These are phyloP conservation scores for Australoheros scitulus DNA, from an alignment of 2,113 vertebrate genomes.

Conservation along the genomic window DNA sequence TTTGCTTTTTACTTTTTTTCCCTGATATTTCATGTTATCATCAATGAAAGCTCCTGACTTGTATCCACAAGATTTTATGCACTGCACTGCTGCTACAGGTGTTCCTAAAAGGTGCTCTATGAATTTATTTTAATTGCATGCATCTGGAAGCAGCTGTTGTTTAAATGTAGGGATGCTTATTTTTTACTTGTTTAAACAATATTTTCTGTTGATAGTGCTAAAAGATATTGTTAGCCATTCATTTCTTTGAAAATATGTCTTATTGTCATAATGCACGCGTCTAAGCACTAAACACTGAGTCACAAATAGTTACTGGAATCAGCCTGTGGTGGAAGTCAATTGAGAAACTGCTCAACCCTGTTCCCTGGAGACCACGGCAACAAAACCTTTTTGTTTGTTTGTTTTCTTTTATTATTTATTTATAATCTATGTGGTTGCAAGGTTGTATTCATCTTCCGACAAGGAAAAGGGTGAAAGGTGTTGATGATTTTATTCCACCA, in stretches of 20 bases:
- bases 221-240: no score
- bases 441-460: background rate
- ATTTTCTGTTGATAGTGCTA: no score
- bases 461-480: constrained; percentile 3
- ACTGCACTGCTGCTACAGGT: background rate
- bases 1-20: background rate
- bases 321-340: background rate
- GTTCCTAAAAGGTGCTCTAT: background rate
- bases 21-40: background rate
- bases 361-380: background rate
- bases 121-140: background rate
- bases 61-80: background rate
- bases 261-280: background rate
- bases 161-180: background rate
- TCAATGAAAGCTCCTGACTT: background rate
- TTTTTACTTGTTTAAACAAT: background rate
- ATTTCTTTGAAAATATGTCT: background rate
- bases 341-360: background rate
- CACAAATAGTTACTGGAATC: background rate
- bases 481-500: background rate
- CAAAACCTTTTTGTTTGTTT: constrained; percentile 1
- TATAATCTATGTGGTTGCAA: background rate
- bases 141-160: background rate
- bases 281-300: background rate
- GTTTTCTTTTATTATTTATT: constrained; percentile 2